Percentiles rank a stretch among this genome's conserved stretches.
These are phyloP conservation scores for Pissodes strobi DNA, from an alignment of 1,140 invertebrate species.

Conservation along the genomic window DNA sequence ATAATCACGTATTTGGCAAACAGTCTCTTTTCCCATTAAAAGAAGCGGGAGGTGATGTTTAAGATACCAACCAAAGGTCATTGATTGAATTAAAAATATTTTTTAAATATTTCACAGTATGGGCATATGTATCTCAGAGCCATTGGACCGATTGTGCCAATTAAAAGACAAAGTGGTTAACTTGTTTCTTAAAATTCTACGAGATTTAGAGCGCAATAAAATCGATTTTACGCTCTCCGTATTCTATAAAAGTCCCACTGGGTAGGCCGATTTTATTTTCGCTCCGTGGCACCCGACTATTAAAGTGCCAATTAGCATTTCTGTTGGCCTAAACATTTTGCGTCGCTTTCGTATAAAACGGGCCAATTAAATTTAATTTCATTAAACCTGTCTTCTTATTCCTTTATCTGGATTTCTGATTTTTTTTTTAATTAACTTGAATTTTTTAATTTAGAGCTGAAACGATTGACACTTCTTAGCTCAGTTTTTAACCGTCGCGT, in stretches of 20 bases:
- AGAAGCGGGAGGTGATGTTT: too few relatives aligned
- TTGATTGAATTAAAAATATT: too few relatives aligned
- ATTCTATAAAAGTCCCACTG: constrained; percentile 12
- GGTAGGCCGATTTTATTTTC: constrained; percentile 4
- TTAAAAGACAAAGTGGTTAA: constrained; percentile 1
- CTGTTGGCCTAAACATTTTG: constrained; percentile 1
- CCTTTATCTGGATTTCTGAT: too few relatives aligned
- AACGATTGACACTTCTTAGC: too few relatives aligned
- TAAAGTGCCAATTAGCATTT: constrained; percentile 17
- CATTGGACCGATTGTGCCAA: background rate
- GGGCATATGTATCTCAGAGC: too few relatives aligned
- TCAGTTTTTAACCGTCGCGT: too few relatives aligned
- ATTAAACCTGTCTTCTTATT: constrained; percentile 3
- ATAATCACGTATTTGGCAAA: too few relatives aligned
- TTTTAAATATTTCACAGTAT: too few relatives aligned
- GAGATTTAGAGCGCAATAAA: constrained; percentile 3
- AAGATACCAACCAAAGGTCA: too few relatives aligned
- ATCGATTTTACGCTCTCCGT: background rate
- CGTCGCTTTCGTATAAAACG: constrained; percentile 2
- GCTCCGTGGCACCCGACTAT: background rate
- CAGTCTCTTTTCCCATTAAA: too few relatives aligned
- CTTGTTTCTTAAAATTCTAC: background rate
- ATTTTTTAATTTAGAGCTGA: too few relatives aligned
- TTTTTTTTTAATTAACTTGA: too few relatives aligned
- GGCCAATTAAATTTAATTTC: constrained; percentile 19